These are phyloP conservation scores for Engystomops pustulosus DNA, from an alignment of 2,113 vertebrate species.

Conservation along the genomic window DNA sequence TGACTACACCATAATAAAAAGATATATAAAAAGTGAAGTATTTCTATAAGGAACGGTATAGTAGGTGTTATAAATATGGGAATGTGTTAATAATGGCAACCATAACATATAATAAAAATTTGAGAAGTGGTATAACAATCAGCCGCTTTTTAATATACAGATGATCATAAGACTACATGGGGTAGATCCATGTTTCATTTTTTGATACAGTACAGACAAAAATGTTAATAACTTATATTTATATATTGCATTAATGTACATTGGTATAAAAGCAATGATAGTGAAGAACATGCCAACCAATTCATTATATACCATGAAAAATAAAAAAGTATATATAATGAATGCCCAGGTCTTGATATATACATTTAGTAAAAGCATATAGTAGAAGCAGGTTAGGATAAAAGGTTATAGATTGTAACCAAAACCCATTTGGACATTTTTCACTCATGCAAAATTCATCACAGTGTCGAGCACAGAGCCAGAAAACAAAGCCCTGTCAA, in stretches of 20 bases:
- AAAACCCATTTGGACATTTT: constrained; percentile 28
- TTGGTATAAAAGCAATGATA: background rate
- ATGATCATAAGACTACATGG: too few relatives aligned
- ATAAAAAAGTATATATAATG: background rate
- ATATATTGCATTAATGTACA: background rate
- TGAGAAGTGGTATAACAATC: background rate
- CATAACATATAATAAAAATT: background rate
- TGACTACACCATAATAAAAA: background rate
- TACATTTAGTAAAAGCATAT: background rate
- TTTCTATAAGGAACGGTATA: background rate
- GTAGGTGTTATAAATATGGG: background rate
- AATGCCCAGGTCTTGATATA: background rate
- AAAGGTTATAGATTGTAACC: constrained; percentile 20
- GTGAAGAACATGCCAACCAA: too few relatives aligned
- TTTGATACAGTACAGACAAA: too few relatives aligned
- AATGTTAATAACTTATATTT: too few relatives aligned
- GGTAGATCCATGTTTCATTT: too few relatives aligned
- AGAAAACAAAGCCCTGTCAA: constrained; percentile 12
- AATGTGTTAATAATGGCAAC: background rate
- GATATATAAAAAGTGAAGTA: background rate
- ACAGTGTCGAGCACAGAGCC: constrained; percentile 1
- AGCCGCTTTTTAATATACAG: background rate
- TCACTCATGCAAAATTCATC: constrained; percentile 32
- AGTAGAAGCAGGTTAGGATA: too few relatives aligned
- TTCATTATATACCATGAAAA: constrained; percentile 2